Conservation (phyloP, 1,140 invertebrate species). For the Trachelipus rathkii region DNA sequence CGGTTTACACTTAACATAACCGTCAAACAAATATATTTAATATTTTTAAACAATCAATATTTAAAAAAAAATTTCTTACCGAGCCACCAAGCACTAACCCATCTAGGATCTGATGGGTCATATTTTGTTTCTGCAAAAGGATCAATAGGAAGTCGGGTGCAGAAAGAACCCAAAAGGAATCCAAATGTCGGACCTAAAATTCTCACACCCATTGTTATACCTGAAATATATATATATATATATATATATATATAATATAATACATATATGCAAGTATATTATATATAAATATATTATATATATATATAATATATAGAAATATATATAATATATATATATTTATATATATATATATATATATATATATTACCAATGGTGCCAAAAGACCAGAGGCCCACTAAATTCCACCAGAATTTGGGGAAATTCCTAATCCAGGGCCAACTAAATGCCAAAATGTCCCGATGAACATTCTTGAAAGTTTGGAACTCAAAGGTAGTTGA, state of each 20-base stretch:
- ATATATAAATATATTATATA: not conserved
- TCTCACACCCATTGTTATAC: conserved; percentile 84
- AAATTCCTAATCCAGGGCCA: no score
- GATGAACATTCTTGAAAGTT: no score
- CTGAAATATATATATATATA: conserved; percentile 54
- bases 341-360: not conserved
- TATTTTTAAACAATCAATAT: not conserved
- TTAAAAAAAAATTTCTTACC: conserved; percentile 56
- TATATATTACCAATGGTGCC: not conserved
- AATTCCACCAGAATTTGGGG: no score
- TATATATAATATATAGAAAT: conserved; percentile 5
- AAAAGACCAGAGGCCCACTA: no score
- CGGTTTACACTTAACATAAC: not conserved
- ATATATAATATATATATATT: not conserved
- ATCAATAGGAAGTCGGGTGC: conserved; percentile 82
- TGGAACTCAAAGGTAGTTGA: no score
- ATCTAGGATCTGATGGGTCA: conserved; percentile 75
- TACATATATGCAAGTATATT: not conserved
- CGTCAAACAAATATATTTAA: not conserved
- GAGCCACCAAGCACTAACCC: conserved; percentile 90
- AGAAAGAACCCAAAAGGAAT: conserved; percentile 84
- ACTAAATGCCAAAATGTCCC: no score
- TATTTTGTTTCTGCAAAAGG: conserved; percentile 69
- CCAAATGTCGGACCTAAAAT: conserved; percentile 85
- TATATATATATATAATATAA: conserved; percentile 15